Evolutionary conservation across 2,888 invertebrate species (phyloP).

Genomic region (Raillietiella orientalis): DNA sequence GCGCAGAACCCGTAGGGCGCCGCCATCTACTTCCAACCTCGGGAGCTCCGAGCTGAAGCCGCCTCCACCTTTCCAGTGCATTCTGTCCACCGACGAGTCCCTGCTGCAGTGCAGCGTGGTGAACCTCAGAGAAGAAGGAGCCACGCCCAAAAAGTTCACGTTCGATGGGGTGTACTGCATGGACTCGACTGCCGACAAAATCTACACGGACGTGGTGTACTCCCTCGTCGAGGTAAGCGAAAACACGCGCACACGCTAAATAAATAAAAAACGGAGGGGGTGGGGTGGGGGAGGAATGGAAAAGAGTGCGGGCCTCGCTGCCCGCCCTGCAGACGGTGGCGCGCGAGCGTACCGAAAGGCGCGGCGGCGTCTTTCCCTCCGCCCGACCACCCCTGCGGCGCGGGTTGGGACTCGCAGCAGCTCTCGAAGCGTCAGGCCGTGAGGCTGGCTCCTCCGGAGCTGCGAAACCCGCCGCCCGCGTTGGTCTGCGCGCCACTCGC

Average conservation of each 20-base stretch:
- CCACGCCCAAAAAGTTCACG: slow-evolving; percentile 31
- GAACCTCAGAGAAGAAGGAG: slow-evolving; percentile 23
- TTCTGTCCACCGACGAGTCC: slow-evolving; percentile 27
- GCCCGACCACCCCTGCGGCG: not conserved
- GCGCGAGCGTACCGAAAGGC: no score
- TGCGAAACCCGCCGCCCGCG: no score
- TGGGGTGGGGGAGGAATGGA: not conserved
- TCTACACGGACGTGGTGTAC: slow-evolving; percentile 60
- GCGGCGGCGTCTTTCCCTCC: no score
- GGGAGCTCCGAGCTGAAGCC: no score
- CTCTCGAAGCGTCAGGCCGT: no score
- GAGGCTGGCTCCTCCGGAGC: no score
- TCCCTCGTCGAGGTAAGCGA: slow-evolving; percentile 34
- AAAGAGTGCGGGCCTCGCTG: no score
- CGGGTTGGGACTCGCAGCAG: not conserved
- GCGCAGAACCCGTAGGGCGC: no score
- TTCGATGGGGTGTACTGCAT: slow-evolving; percentile 55
- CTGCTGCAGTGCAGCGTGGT: slow-evolving; percentile 23
- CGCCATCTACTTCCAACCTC: no score
- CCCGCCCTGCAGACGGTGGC: no score
- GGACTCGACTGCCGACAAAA: slow-evolving; percentile 41
- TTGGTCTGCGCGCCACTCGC: no score
- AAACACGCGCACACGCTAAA: no score
- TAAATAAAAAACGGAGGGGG: not conserved
- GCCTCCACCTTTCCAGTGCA: slow-evolving; percentile 22